Base-by-base conservation (phyloP, 2,797 vertebrate species). In the Protonibea diacanthus region DNA sequence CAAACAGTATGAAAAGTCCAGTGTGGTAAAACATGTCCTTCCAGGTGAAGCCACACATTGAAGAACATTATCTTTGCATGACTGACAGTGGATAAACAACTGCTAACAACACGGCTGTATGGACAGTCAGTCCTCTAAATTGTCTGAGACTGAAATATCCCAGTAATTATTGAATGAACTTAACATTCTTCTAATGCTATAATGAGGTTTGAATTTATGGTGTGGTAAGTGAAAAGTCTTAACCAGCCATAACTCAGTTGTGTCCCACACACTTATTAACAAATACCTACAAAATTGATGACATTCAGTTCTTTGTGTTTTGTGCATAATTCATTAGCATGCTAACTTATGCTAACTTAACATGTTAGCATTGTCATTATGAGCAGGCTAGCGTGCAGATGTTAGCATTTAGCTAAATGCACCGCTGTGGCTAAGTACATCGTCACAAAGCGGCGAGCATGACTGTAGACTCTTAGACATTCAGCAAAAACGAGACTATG, bases 351-450 rank as follows among this genome's bases (percentile, higher is more conserved):
- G 29, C 29, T 29, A 29, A 29, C 6, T 6, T 29, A 29, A 29
- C 29, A 29, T 6, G 29, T 57, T 13, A 67, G 27, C 18, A 42
- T 21, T n/a, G 48, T 25, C 13, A 70, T 51, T 14, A 15, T 45
- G 44, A 58, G 13, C 42, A 25, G 27, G 12, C 52, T 52, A 38
- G 48, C 17, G 21, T 68, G 49, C 56, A 55, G 51, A 67, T 23
- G 44, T 75, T 14, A 60, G 53, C 14, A 38, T 67, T 56, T 27
- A 79, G 25, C 44, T 77, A 0, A 45, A 53, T 61, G 20, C 14
- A 44, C 21, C n/a, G 25, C 12, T 59, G 20, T 56, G 38, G 21
- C 25, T 11, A 47, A 38, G 5, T 47, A 23, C 5, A 13, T 21
- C 15, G 14, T 74, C 33, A 59, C 18, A 44, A 51, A 73, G 42